A percentile compares a stretch with the other conserved stretches of the same genome.
Evolutionary conservation across 2,888 invertebrate genomes (phyloP).

Genomic region (Craniophora ligustri): DNA sequence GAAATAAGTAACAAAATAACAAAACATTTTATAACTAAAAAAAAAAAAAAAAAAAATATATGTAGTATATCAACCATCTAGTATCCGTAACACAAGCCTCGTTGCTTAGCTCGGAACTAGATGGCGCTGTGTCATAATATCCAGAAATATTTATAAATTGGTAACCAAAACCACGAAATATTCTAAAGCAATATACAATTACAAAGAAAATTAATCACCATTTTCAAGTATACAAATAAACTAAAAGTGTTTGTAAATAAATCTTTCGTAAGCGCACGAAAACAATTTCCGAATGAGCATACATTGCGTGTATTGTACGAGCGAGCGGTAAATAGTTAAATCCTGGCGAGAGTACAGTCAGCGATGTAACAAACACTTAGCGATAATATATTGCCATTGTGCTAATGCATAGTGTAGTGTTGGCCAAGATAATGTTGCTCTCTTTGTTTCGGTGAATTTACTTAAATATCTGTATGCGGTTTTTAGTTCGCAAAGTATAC

Average conservation of each 20-base stretch:
- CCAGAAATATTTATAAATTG: too few relatives aligned
- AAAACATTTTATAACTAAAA: too few relatives aligned
- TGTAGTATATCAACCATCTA: too few relatives aligned
- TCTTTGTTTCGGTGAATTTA: slow-evolving; percentile 44
- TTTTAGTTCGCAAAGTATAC: slow-evolving; percentile 4
- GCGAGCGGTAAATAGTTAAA: slow-evolving; percentile 57
- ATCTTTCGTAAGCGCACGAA: slow-evolving; percentile 51
- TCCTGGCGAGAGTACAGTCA: slow-evolving; percentile 57
- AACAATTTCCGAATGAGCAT: slow-evolving; percentile 57
- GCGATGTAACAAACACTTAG: slow-evolving; percentile 71
- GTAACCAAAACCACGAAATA: neutral
- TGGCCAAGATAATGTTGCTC: slow-evolving; percentile 54
- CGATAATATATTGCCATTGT: slow-evolving; percentile 70
- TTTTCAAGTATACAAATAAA: slow-evolving; percentile 45
- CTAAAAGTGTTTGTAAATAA: slow-evolving; percentile 53
- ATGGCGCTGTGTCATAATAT: too few relatives aligned
- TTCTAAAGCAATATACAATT: neutral
- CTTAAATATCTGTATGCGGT: slow-evolving; percentile 18
- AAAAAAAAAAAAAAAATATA: too few relatives aligned
- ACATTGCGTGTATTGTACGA: slow-evolving; percentile 50
- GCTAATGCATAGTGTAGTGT: slow-evolving; percentile 70
- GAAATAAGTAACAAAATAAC: too few relatives aligned
- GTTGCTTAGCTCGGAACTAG: too few relatives aligned
- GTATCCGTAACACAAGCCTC: too few relatives aligned
- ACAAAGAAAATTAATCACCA: slow-evolving; percentile 43